Base-by-base conservation (phyloP, 2,888 invertebrate genomes). In the Meganola albula region DNA sequence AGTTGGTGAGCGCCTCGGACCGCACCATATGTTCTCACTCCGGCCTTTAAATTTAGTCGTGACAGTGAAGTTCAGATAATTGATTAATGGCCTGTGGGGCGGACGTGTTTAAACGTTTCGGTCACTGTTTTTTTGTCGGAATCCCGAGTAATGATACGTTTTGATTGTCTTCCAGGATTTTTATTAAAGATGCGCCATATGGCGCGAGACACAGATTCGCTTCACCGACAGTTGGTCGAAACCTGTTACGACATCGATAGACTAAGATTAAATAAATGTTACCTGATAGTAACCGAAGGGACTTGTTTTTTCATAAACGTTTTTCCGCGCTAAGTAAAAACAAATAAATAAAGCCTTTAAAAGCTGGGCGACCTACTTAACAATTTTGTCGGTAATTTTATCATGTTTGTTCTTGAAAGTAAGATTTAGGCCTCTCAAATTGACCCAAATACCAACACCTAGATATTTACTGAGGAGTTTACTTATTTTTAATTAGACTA, bases 71-170 rank as follows among this genome's bases (percentile, higher is more conserved):
- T 73, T 73, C 67, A 67, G 61, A 68, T 79, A 83, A 82, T 80
- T 84, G 84, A 82, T 84, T 82, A 80, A 84, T 82, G 74, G 66
- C 56, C 45, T 62, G 58, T 56, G 59, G 72, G 75, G 76, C 80
- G 78, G 80, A 82, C 80, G 71, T 75, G 75, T 73, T 79, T 78
- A 75, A 78, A 78, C 67, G 75, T 62, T 55, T 53, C 69, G 63
- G 73, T 74, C 69, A 59, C 66, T 56, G 58, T n/a, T 74, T 82
- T 83, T 80, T 74, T 74, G 63, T 73, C 48, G 53, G 61, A 70
- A 77, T 74, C 73, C 69, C 73, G 62, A 62, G 63, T 83, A 83
- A 83, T 83, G 73, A 83, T 84, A 82, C 74, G 73, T 74, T 82
- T 60, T 72, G 79, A 80, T 83, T 79, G 72, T 74, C 68, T 74